A percentile compares a stretch with the other conserved stretches of the same genome.
phyloP scores from a whole-genome alignment of 2,888 invertebrate species.

The Schizotus pectinicornis region DNA sequence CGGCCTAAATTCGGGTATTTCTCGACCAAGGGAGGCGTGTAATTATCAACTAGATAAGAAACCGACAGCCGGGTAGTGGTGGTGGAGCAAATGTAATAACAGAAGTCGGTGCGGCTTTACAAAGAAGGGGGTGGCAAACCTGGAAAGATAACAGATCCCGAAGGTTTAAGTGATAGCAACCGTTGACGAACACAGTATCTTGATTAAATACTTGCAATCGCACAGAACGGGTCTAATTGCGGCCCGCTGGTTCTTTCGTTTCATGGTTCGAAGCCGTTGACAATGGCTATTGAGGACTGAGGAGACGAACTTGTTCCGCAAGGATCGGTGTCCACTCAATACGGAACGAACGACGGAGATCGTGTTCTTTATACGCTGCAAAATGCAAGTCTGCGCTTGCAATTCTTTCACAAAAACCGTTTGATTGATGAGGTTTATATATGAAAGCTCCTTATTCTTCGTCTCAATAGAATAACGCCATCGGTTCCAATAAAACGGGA shows the following conservation, averaged over 20 bases:
- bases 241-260: conserved; percentile 21
- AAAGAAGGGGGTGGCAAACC: conserved; percentile 19
- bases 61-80: conserved; percentile 12
- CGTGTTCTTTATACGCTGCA: conserved; percentile 17
- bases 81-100: conserved; percentile 10
- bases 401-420: conserved; percentile 9
- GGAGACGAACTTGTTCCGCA: conserved; percentile 12
- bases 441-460: conserved; percentile 8
- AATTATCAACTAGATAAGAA: conserved; percentile 22
- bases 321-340: conserved; percentile 13
- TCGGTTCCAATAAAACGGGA: background rate
- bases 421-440: conserved; percentile 21
- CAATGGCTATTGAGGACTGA: conserved; percentile 12
- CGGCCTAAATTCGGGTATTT: conserved; percentile 4
- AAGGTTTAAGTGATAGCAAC: conserved; percentile 25
- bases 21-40: conserved; percentile 8
- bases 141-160: conserved; percentile 26
- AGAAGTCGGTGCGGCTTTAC: conserved; percentile 17
- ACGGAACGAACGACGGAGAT: conserved; percentile 1
- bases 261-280: conserved; percentile 20
- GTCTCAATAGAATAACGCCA: conserved; percentile 14
- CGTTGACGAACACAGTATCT: conserved; percentile 29
- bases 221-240: conserved; percentile 29
- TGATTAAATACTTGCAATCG: conserved; percentile 34
- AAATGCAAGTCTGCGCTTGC: conserved; percentile 21